Base-by-base conservation (phyloP, 1,140 invertebrate genomes). In the Pseudachorutes palmiensis region DNA sequence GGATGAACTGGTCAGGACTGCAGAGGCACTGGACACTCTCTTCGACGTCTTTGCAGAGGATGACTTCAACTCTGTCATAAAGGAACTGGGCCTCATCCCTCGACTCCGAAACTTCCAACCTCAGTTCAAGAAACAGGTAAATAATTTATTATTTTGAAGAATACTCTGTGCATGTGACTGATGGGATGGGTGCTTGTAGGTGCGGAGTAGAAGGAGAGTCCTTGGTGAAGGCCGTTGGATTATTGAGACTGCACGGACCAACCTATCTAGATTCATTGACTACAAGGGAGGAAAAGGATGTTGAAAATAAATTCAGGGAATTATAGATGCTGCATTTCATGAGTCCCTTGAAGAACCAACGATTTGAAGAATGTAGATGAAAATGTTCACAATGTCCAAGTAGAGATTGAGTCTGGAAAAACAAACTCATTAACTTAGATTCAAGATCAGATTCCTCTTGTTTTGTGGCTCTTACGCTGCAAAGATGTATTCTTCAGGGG, bases 361-460 rank as follows among this genome's bases (percentile, higher is more conserved):
- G 71, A 95, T 87, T 2, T 84, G 84, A 51, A 96, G 82, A 76
- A 96, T 90, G 74, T 89, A 89, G 32, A 94, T 75, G 82, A 96
- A 94, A 61, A 97, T 88, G 74, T 95, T 93, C 69, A 96, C 80
- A 67, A 97, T 85, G 78, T 97, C 94, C 57, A 95, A 77, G 76
- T 97, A 97, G 0, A 98, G 79, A 75, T 88, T 94, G 1, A 98
- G 81, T 1, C 94, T 89, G 51, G 93, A 94, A 75, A 97, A 92
- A 49, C 19, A 57, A 9, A 9, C 22, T 75, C n/a, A n/a, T n/a
- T n/a, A n/a, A n/a, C n/a, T n/a, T n/a, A n/a, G 74, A n/a, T n/a
- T n/a, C n/a, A n/a, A n/a, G n/a, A n/a, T n/a, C n/a, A n/a, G n/a
- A n/a, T n/a, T n/a, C n/a, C n/a, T n/a, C n/a, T n/a, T n/a, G n/a